Evolutionary conservation across 2,888 invertebrate genomes (phyloP), one percentile per base, ranked within the genome.

Genomic region (Tuta absoluta): DNA sequence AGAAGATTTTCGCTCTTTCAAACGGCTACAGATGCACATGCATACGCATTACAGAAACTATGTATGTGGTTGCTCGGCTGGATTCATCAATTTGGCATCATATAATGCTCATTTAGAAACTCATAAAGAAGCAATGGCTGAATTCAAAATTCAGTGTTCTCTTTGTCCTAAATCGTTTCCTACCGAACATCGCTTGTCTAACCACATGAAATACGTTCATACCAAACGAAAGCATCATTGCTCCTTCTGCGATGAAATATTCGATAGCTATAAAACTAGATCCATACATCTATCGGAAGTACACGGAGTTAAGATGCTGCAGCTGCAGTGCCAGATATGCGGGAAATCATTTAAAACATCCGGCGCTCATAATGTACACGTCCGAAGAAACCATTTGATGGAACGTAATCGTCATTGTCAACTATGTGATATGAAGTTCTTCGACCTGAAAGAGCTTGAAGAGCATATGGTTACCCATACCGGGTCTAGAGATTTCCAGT

Each of bases 391-490:
- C 3, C 91, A 91, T 63, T 73, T 91, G n/a, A 77, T 81, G 75
- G 77, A 81, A 61, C 74, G 80, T 12, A 71, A 78, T n/a, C 83
- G 84, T 49, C 77, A 78, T 3, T 92, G 92, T 57, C 70, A 77
- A 0, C 69, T 80, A 2, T 92, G 92, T 48, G 87, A 85, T 1
- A 89, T 82, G 71, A 73, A 74, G 0, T 86, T 85, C 66, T 82
- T 74, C 56, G 71, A 68, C 0, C 67, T 69, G 48, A 58, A 66
- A 3, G 74, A 73, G 23, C 61, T 81, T 17, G 75, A 72, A 0
- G 72, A 71, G 5, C 85, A 86, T 51, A 75, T 77, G 74, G 71
- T 82, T n/a, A 85, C 79, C 49, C 88, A 90, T 68, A 80, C 81
- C 0, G 83, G 80, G 7, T 72, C 73, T 17, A 84, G 79, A 68